phyloP scores from a whole-genome alignment of 1,140 invertebrate species.

The Caligus rogercresseyi region DNA sequence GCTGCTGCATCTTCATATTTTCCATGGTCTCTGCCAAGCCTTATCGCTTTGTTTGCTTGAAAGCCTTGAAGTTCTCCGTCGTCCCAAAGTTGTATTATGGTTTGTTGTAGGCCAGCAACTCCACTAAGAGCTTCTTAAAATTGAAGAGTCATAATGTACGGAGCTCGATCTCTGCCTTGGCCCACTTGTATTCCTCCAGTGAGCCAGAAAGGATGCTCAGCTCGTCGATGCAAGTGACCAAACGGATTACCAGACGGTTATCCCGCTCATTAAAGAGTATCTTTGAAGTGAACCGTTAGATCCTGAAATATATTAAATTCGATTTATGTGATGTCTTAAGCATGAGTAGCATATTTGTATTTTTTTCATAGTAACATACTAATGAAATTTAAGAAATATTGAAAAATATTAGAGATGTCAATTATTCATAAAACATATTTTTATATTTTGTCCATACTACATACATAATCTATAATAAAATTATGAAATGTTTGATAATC shows the following conservation, averaged over 20 bases:
- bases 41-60: conserved; percentile 86
- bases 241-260: conserved; percentile 64
- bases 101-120: conserved; percentile 71
- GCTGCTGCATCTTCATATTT: conserved; percentile 95
- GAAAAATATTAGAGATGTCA: too few species aligned
- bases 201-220: conserved; percentile 62
- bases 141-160: conserved; percentile 77
- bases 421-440: too few species aligned
- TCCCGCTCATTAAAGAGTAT: conserved; percentile 82
- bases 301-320: too few species aligned
- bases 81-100: conserved; percentile 88
- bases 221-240: conserved; percentile 65
- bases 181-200: conserved; percentile 73
- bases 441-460: too few species aligned
- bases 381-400: too few species aligned
- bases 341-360: too few species aligned
- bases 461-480: too few species aligned
- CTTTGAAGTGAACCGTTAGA: not conserved
- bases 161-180: conserved; percentile 86
- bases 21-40: conserved; percentile 91
- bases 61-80: conserved; percentile 86
- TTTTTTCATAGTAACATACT: too few species aligned
- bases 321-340: too few species aligned
- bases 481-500: too few species aligned
- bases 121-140: conserved; percentile 72